phyloP scores from a whole-genome alignment of 2,113 vertebrate genomes.

The Hippocampus zosterae region DNA sequence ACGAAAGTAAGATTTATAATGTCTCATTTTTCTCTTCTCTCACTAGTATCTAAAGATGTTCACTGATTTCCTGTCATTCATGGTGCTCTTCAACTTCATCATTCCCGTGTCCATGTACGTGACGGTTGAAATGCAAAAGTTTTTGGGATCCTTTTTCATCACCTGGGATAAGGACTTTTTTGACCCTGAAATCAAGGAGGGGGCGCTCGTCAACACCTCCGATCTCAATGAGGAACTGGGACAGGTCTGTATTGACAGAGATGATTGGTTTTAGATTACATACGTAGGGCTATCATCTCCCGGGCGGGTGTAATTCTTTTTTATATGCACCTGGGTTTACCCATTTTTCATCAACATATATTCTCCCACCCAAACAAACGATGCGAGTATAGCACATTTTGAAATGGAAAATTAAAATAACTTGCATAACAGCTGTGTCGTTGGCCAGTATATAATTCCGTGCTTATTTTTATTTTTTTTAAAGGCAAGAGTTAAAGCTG shows the following conservation, averaged over 20 bases:
- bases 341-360: too few species aligned
- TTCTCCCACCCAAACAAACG: too few species aligned
- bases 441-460: too few species aligned
- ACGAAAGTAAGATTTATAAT: background rate
- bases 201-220: constrained; percentile 94
- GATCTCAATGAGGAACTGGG: constrained; percentile 98
- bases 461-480: too few species aligned
- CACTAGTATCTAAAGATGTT: constrained; percentile 92
- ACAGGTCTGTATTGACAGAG: constrained; percentile 74
- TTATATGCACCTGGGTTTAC: too few species aligned
- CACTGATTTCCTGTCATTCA: constrained; percentile 96
- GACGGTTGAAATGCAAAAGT: constrained; percentile 99
- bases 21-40: background rate
- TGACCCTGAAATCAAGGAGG: constrained; percentile 88
- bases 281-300: background rate
- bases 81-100: constrained; percentile 99
- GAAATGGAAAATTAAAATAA: too few species aligned
- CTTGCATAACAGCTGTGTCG: too few species aligned
- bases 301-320: too few species aligned
- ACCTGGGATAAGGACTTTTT: constrained; percentile 95
- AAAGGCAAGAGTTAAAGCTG: background rate
- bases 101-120: constrained; percentile 99
- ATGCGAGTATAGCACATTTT: too few species aligned
- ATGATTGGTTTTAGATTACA: background rate
- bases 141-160: constrained; percentile 97